Evolutionary conservation across 2,888 invertebrate genomes (phyloP), one percentile per base, ranked within the genome.

Genomic region (Drosophila cognata): DNA sequence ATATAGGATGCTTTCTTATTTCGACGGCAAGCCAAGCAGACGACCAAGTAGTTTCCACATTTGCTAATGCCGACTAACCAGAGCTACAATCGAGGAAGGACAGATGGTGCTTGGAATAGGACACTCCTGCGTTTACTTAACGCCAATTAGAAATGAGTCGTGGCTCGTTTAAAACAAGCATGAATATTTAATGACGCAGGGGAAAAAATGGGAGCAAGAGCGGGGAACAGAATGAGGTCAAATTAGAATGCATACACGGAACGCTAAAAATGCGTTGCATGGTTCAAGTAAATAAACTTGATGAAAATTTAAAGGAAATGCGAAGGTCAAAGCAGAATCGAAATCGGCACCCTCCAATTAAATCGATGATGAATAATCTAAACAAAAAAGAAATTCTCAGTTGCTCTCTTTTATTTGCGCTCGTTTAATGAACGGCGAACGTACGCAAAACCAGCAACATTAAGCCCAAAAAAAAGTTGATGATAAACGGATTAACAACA

Each of bases 231-330:
- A 67, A n/a, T 18, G n/a, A 71, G 77, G 62, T 67, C 55, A 53
- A n/a, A 10, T 64, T 67, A 51, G 33, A 70, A 71, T 70, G 57
- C 55, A 71, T 43, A 68, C 55, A 77, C 88, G 80, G 60, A 71
- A 77, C 71, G 82, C 78, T 60, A 69, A 46, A 59, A 29, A 57
- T 73, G 55, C 29, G 52, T 72, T 67, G 57, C 69, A 55, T 18
- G 67, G 71, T 69, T 82, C 80, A 89, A 88, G 89, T 81, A 88
- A 90, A 83, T 88, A 90, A 79, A 90, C 84, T 88, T 82, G 72
- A 74, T 69, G 70, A 76, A 68, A 55, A 70, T 63, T 66, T 65
- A 64, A 71, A 71, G 71, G 62, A 70, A 81, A 72, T 73, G 31
- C 68, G 72, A 84, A 82, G 88, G 88, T 71, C 86, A 31, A 5